phyloP scores from a whole-genome alignment of 2,888 invertebrate species.

The Vanessa cardui region DNA sequence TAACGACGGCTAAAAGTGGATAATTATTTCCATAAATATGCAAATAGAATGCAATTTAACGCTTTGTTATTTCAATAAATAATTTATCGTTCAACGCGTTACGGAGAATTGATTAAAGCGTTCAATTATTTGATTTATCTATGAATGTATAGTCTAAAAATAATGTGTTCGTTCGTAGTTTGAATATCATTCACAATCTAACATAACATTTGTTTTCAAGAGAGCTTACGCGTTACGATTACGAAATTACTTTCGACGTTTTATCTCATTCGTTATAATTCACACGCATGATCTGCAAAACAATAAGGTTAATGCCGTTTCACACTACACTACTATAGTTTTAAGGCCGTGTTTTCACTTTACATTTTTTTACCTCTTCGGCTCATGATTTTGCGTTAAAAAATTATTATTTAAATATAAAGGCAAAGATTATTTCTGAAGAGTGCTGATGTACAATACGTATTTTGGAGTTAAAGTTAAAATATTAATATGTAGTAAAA shows the following conservation, averaged over 20 bases:
- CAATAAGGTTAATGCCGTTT: conserved; percentile 30
- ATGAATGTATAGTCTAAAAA: neutral
- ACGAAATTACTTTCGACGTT: conserved; percentile 34
- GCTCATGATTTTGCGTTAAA: neutral
- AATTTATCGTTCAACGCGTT: neutral
- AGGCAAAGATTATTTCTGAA: too few species aligned
- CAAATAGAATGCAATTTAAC: conserved; percentile 4
- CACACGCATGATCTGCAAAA: conserved; percentile 37
- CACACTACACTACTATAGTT: conserved; percentile 17
- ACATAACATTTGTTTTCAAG: conserved; percentile 11
- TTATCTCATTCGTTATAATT: conserved; percentile 32
- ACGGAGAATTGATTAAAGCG: neutral
- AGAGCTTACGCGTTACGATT: conserved; percentile 23
- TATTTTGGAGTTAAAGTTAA: too few species aligned
- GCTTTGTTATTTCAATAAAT: neutral
- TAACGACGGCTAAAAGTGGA: neutral
- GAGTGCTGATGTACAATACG: too few species aligned
- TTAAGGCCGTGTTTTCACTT: conserved; percentile 2
- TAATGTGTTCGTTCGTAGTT: neutral
- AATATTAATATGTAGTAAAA: too few species aligned
- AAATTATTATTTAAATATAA: too few species aligned
- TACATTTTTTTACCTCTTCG: neutral
- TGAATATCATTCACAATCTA: neutral
- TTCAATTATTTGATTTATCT: neutral
- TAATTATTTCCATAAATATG: neutral